Conservation (phyloP, 1,140 invertebrate genomes). For the Euura saliciscinereae region DNA sequence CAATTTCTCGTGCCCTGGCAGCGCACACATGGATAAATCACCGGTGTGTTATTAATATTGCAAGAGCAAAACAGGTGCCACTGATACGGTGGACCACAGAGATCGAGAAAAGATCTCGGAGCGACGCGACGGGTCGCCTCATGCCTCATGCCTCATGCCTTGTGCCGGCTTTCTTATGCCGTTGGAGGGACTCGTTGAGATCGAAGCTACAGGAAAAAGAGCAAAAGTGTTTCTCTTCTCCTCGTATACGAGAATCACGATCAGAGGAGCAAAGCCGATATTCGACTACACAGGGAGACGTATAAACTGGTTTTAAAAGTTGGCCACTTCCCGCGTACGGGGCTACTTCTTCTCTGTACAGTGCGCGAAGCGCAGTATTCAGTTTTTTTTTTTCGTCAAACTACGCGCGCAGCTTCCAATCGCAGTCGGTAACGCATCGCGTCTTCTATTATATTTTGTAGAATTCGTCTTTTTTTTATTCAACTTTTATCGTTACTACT, state of each 20-base stretch:
- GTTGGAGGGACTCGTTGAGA: not conserved
- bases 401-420: too few species aligned
- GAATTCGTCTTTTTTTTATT: too few species aligned
- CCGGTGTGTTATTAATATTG: not conserved
- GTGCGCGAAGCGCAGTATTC: too few species aligned
- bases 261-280: not conserved
- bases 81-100: not conserved
- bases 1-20: not conserved
- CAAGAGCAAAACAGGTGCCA: not conserved
- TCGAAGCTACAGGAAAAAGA: not conserved
- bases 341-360: too few species aligned
- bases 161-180: not conserved
- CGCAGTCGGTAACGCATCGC: too few species aligned
- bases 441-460: too few species aligned
- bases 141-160: not conserved
- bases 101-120: not conserved
- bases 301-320: constrained; percentile 14
- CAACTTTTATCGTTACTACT: too few species aligned
- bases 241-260: not conserved
- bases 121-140: not conserved
- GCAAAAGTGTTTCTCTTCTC: constrained; percentile 12
- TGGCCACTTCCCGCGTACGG: constrained; percentile 4
- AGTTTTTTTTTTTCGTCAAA: too few species aligned
- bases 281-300: not conserved
- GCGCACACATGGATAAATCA: not conserved